Evolutionary conservation across 2,113 vertebrate species (phyloP).

Genomic region (Argyrosomus japonicus): DNA sequence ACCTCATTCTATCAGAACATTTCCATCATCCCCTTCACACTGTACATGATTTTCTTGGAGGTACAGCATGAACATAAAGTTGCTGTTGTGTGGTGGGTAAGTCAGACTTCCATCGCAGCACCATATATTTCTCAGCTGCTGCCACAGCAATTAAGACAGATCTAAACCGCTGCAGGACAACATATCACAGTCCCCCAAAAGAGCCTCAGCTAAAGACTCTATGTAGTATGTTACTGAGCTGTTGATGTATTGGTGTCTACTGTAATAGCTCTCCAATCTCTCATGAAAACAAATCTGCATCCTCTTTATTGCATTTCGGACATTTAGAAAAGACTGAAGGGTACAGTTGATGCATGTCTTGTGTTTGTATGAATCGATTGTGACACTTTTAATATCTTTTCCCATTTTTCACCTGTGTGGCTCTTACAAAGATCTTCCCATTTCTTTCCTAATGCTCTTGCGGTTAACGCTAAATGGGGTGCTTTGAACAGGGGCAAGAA

Average conservation of each 20-base stretch:
- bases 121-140: not conserved
- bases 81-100: not conserved
- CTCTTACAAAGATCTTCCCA: not conserved
- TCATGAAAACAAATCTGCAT: not conserved
- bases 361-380: not conserved
- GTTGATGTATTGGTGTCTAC: not conserved
- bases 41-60: not conserved
- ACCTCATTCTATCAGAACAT: not conserved
- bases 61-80: not conserved
- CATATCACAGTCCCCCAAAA: not conserved
- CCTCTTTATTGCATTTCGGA: constrained; percentile 9
- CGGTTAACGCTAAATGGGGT: not conserved
- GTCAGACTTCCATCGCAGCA: not conserved
- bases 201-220: not conserved
- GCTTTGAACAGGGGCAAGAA: not conserved
- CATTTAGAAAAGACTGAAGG: not conserved
- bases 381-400: not conserved
- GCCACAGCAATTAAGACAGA: not conserved
- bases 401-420: not conserved
- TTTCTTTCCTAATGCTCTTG: not conserved
- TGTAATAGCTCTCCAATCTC: not conserved
- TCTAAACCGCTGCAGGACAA: not conserved
- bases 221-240: not conserved
- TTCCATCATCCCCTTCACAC: not conserved
- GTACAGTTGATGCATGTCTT: not conserved